Evolutionary conservation across 2,797 vertebrate species (phyloP), one percentile per base, ranked within the genome.

Genomic region (Morus bassanus): DNA sequence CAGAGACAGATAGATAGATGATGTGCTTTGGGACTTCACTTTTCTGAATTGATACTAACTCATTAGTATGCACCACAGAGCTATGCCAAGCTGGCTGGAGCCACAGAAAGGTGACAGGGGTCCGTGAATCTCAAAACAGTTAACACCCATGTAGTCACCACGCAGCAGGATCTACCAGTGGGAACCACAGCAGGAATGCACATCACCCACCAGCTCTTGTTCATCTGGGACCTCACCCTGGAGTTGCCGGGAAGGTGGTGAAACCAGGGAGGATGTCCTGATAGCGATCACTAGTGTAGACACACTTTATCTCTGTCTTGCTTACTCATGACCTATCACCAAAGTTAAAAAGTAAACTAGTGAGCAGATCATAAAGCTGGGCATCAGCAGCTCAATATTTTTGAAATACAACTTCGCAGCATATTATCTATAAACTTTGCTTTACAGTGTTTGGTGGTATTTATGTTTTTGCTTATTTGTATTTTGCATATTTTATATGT

Each of bases 391-490:
- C 45, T 95, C 89, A n/a, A 2, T 61, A 67, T 60, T 91, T 65
- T 35, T 93, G 53, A 89, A 94, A 91, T 45, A 70, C 35, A 86
- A 31, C 81, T 73, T 88, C 14, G n/a, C 27, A 70, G 75, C 43
- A 16, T 60, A n/a, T 73, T 69, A 79, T 67, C 79, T 78, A 18
- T 81, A 84, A 91, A 80, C 57, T 73, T 83, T 25, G 68, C 57
- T 72, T 75, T 93, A 37, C 56, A 19, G 79, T 41, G 46, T 83
- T 84, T 41, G 27, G 48, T 70, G 41, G 37, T 54, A 63, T 93
- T 90, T 83, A 64, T 68, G 43, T 5, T 78, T 94, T 85, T 85
- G 59, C 43, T 96, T 80, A 63, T 94, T 95, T 92, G 27, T 88
- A 69, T 91, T 88, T 86, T 91, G 56, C 24, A 37, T 95, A 79